Base-by-base conservation (phyloP, 2,113 vertebrate species). In the Pithys albifrons region DNA sequence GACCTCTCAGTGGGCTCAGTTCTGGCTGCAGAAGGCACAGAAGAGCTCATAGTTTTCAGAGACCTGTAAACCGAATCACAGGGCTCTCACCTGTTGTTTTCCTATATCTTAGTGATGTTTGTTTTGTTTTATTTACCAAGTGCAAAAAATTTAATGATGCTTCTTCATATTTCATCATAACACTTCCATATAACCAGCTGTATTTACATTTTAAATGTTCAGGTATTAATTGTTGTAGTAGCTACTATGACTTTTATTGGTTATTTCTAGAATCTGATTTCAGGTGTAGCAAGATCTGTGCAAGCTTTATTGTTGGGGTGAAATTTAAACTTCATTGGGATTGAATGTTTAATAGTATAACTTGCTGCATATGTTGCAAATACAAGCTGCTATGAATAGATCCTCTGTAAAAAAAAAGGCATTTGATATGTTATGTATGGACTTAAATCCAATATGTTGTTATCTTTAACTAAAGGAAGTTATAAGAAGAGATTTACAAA, bases 301-400 rank as follows among this genome's bases (percentile, higher is more conserved):
- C 61, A 80, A 85, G 80, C 84, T 95, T 94, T 95, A 96, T 96
- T 97, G 91, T 97, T 96, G 74, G 96, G 59, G 87, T 96, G 95
- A 96, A 96, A 97, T 88, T 72, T 96, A 92, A 97, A 93, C 95
- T 96, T 95, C 91, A 88, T 97, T 97, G 91, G 97, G 95, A 97
- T 98, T 97, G 96, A 97, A 97, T 96, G 79, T 97, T 96, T 97
- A 97, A 97, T 97, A 93, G 88, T 95, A 94, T 97, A 95, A 97
- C 98, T 97, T 97, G 93, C 91, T 96, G 89, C 97, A 96, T 93
- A 93, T 97, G 96, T 97, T 96, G 76, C 89, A 94, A 88, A 79
- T 83, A 89, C 35, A 94, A 91, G 62, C 70, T 81, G 59, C 87
- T 91, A 91, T 96, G 96, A 98, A 98, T 97, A 96, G 94, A 95